phyloP scores from a whole-genome alignment of 2,888 invertebrate genomes.

The Xiphydria camelus region DNA sequence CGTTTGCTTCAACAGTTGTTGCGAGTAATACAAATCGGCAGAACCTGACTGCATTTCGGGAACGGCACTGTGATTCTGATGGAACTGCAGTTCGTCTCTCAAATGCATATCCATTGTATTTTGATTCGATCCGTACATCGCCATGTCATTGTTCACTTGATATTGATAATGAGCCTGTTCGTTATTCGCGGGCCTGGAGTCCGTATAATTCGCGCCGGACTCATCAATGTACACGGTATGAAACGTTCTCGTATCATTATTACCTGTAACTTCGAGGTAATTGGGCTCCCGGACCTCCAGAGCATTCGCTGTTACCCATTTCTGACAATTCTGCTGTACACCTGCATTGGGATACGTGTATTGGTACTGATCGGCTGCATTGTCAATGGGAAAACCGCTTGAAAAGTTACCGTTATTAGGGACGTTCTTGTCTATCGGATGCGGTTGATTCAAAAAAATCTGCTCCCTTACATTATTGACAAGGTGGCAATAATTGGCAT shows the following conservation, averaged over 20 bases:
- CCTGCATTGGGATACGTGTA: background rate
- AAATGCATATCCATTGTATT: slow-evolving; percentile 20
- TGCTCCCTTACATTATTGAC: slow-evolving; percentile 25
- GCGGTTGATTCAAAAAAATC: slow-evolving; percentile 2
- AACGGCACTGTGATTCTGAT: slow-evolving; percentile 18
- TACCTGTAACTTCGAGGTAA: slow-evolving; percentile 14
- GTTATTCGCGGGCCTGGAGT: slow-evolving; percentile 11
- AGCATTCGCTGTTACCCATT: slow-evolving; percentile 2
- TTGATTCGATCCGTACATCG: slow-evolving; percentile 18
- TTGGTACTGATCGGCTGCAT: slow-evolving; percentile 2
- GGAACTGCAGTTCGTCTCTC: slow-evolving; percentile 16
- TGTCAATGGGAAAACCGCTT: slow-evolving; percentile 9
- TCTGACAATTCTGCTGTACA: slow-evolving; percentile 2
- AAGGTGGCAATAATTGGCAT: slow-evolving; percentile 27
- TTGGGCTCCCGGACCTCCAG: slow-evolving; percentile 6
- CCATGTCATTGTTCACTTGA: slow-evolving; percentile 13
- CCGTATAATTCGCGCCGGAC: slow-evolving; percentile 10
- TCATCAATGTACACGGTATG: slow-evolving; percentile 30
- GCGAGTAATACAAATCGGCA: slow-evolving; percentile 27
- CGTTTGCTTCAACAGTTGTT: slow-evolving; percentile 25
- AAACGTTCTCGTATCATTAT: slow-evolving; percentile 24
- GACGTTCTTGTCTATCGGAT: slow-evolving; percentile 15
- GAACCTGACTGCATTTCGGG: slow-evolving; percentile 20
- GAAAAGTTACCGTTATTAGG: slow-evolving; percentile 26
- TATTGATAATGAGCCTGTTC: slow-evolving; percentile 23